These are phyloP conservation scores for Idaea dimidiata DNA, from an alignment of 2,888 invertebrate genomes.

Conservation along the genomic window DNA sequence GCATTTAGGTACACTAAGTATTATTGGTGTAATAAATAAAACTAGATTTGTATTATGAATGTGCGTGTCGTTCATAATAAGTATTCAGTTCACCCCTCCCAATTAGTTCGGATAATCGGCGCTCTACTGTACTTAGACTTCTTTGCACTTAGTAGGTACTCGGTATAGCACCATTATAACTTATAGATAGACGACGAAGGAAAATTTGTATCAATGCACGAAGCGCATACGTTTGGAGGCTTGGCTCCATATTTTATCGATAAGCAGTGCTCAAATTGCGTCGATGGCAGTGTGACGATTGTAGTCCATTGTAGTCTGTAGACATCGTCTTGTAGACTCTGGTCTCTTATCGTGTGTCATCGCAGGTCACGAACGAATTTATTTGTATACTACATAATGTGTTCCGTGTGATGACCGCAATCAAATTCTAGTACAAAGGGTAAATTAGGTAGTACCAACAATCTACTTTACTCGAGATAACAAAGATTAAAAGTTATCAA, in stretches of 20 bases:
- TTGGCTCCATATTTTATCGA: conserved; percentile 35
- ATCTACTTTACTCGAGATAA: conserved; percentile 8
- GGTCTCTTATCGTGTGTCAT: conserved; percentile 1
- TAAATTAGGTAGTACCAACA: conserved; percentile 5
- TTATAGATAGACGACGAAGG: conserved; percentile 11
- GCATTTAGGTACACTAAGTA: too few relatives aligned
- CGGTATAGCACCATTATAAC: background rate
- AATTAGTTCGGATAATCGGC: too few relatives aligned
- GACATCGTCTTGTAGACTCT: conserved; percentile 18
- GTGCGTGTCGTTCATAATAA: too few relatives aligned
- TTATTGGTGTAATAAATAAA: too few relatives aligned
- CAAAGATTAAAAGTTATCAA: conserved; percentile 5
- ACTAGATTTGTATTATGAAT: too few relatives aligned
- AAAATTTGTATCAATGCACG: conserved; percentile 13
- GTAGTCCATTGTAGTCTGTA: background rate
- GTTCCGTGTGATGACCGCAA: conserved; percentile 11
- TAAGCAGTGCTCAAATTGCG: conserved; percentile 16
- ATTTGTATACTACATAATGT: conserved; percentile 10
- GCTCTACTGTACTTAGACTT: too few relatives aligned
- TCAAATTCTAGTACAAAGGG: conserved; percentile 15
- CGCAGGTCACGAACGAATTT: conserved; percentile 22
- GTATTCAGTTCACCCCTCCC: too few relatives aligned
- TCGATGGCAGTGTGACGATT: background rate
- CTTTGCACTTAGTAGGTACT: too few relatives aligned
- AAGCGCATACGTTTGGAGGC: conserved; percentile 30